Evolutionary conservation across 2,888 invertebrate species (phyloP).

Genomic region (Caenorhabditis sp.): DNA sequence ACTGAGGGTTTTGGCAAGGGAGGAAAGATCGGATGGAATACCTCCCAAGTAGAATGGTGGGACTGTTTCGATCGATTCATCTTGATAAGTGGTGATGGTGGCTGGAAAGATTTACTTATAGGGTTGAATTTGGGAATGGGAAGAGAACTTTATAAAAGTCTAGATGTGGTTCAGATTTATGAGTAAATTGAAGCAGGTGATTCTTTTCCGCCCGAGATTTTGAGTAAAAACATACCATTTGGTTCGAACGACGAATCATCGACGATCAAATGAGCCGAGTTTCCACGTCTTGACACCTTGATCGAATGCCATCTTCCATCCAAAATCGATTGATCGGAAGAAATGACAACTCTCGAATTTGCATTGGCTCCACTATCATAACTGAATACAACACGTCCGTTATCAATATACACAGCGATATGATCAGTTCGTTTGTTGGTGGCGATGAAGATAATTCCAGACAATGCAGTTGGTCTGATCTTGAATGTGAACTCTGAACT

Average conservation of each 20-base stretch:
- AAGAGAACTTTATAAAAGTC: too few species aligned
- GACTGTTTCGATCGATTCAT: conserved; percentile 67
- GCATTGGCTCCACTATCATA: conserved; percentile 82
- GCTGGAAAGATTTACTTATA: not conserved
- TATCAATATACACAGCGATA: conserved; percentile 85
- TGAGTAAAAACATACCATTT: not conserved
- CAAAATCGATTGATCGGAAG: conserved; percentile 51
- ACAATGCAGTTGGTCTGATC: conserved; percentile 81
- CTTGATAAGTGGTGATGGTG: conserved; percentile 36
- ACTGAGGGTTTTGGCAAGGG: conserved; percentile 43
- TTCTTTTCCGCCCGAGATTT: too few species aligned
- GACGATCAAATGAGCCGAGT: conserved; percentile 68
- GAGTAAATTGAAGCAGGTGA: too few species aligned
- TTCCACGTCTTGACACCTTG: conserved; percentile 61
- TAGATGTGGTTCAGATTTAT: too few species aligned
- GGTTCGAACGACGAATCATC: conserved; percentile 69
- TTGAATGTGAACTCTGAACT: conserved; percentile 79
- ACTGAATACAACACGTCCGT: conserved; percentile 84
- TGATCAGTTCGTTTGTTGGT: conserved; percentile 78
- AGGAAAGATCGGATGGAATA: conserved; percentile 60
- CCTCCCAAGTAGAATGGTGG: conserved; percentile 73
- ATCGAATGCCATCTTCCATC: conserved; percentile 70
- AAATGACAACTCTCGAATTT: conserved; percentile 30
- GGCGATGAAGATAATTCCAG: conserved; percentile 86
- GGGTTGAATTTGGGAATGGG: not conserved